Base-by-base conservation (phyloP, 2,888 invertebrate species). In the Dione juno region DNA sequence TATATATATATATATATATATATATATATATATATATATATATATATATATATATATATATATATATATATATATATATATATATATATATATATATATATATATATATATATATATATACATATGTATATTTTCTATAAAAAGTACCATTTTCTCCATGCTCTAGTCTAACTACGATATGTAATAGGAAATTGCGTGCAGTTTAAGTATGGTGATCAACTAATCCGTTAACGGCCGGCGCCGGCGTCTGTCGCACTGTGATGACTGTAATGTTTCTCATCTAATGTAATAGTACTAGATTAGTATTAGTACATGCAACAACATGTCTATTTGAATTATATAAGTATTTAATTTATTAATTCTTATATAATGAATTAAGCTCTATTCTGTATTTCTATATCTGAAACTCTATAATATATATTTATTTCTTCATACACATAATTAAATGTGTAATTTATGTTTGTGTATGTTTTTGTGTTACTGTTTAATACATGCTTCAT, bases 161-260 rank as follows among this genome's bases (percentile, higher is more conserved):
- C 7, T 40, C 48, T 0, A 19, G 19, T 1, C 37, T 16, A 57
- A 16, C 37, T 61, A 9, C n/a, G 10, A 16, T 28, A 35, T 61
- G 28, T 16, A 16, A 61, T 35, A 45, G 61, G 61, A 61, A 61
- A 61, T 61, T 61, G 45, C 61, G n/a, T 61, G 45, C 21, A 28
- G n/a, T 61, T 45, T 28, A 40, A 61, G 45, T 45, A 21, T 61
- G 14, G 61, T 43, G 45, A 45, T 45, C 41, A 61, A 61, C n/a
- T 61, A 61, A 61, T 61, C 61, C 28, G 61, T n/a, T 61, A 61
- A 61, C 28, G 61, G 61, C 61, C 61, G 45, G 61, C 61, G 61
- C 61, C 61, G 28, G 11, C 43, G 61, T 45, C 61, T n/a, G n/a
- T n/a, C 28, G 61, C 61, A 45, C 61, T 45, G 28, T 2, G 21